Percentiles rank a stretch among this genome's conserved stretches.
Conservation (phyloP, 2,888 invertebrate genomes). For the Lordiphosa andalusiaca region DNA sequence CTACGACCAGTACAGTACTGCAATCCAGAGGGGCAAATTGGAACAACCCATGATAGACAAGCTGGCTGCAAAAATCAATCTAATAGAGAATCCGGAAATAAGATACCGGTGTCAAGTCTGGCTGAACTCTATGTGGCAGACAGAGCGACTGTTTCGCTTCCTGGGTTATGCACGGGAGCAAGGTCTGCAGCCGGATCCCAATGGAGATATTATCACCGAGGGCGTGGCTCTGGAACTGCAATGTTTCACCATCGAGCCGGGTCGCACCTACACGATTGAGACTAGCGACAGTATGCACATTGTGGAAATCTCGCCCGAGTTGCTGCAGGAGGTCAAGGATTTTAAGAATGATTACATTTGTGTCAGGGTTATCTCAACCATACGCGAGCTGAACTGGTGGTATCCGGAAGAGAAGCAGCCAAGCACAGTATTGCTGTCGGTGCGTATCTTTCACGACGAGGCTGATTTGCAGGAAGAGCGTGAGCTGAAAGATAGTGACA, state of each 20-base stretch:
- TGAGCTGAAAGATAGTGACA: neutral
- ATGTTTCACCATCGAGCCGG: slow-evolving; percentile 11
- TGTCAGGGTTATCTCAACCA: slow-evolving; percentile 36
- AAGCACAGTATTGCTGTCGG: slow-evolving; percentile 36
- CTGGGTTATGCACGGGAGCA: slow-evolving; percentile 4
- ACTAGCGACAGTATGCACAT: slow-evolving; percentile 39
- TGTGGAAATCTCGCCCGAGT: slow-evolving; percentile 20
- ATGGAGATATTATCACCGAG: neutral
- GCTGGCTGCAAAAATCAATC: neutral
- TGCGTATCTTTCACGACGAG: slow-evolving; percentile 10
- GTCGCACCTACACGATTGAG: neutral
- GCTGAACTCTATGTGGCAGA: slow-evolving; percentile 42
- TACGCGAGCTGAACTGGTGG: slow-evolving; percentile 53
- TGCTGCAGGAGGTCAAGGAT: slow-evolving; percentile 32
- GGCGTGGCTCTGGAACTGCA: slow-evolving; percentile 12
- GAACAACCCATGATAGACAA: slow-evolving; percentile 11
- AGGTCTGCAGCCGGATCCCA: slow-evolving; percentile 5
- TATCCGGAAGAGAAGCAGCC: slow-evolving; percentile 53
- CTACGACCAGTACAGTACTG: slow-evolving; percentile 14
- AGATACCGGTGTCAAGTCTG: slow-evolving; percentile 19
- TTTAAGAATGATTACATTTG: slow-evolving; percentile 8
- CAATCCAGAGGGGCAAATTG: neutral
- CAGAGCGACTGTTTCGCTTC: slow-evolving; percentile 28
- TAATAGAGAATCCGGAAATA: neutral
- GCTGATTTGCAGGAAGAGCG: slow-evolving; percentile 11